phyloP scores from a whole-genome alignment of 2,797 vertebrate species.

The Philypnodon macrostomus region DNA sequence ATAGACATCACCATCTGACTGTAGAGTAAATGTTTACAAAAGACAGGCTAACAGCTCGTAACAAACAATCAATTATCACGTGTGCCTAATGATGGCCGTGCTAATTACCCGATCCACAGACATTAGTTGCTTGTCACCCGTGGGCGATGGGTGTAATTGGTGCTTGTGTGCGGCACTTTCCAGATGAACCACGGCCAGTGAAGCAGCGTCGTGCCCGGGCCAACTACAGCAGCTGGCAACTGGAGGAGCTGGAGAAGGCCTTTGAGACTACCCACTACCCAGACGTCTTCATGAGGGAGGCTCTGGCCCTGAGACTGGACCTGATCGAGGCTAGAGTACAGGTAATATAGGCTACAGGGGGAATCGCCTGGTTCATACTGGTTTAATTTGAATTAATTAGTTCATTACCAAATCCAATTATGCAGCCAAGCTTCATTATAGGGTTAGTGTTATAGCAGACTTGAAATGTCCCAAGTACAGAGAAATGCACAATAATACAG shows the following conservation, averaged over 20 bases:
- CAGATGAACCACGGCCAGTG: constrained; percentile 85
- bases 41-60: constrained; percentile 79
- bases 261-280: constrained; percentile 85
- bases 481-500: constrained; percentile 3
- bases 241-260: constrained; percentile 85
- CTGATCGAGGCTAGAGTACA: constrained; percentile 85
- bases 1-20: constrained; percentile 69
- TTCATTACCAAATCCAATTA: constrained; percentile 1
- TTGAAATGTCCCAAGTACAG: too few relatives aligned
- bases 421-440: constrained; percentile 5
- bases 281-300: constrained; percentile 86
- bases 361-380: constrained; percentile 2
- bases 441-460: too few relatives aligned
- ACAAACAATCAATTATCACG: constrained; percentile 84
- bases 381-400: constrained; percentile 3
- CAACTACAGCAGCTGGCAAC: constrained; percentile 90
- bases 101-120: constrained; percentile 82
- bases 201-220: constrained; percentile 84
- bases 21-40: constrained; percentile 80
- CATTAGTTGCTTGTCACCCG: constrained; percentile 79
- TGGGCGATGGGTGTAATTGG: constrained; percentile 79
- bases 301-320: constrained; percentile 83
- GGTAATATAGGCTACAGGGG: constrained; percentile 51
- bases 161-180: constrained; percentile 69
- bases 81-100: constrained; percentile 73